Base-by-base conservation (phyloP, 1,140 invertebrate genomes). In the Drosophila albomicans region DNA sequence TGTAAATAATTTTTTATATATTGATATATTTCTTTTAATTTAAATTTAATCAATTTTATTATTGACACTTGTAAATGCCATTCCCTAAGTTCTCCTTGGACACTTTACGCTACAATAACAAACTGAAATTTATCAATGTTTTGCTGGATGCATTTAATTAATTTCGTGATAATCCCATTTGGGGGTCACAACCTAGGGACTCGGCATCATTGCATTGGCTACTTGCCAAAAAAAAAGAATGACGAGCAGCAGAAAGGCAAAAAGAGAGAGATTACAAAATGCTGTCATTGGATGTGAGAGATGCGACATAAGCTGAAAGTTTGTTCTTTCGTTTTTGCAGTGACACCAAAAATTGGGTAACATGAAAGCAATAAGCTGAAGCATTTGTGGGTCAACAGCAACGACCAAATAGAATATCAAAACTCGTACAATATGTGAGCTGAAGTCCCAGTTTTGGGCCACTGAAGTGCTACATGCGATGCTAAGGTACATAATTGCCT, bases 371-470 rank as follows among this genome's bases (percentile, higher is more conserved):
- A 76, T 76, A 72, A 76, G 74, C 61, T 72, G 41, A 35, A 48
- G 30, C 74, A 72, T 76, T 76, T 72, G 74, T 76, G 68, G 74
- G 74, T 72, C 68, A 76, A 46, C 66, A 75, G 48, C 66, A 75
- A 38, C 49, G 63, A 30, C 32, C 43, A 43, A 41, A 30, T 54
- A 43, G 54, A 74, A 56, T 35, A 54, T 41, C 28, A 61, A 13
- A 7, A 58, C 32, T 13, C n/a, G 25, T 13, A 35, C 16, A 57
- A 13, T 25, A 30, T 45, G 41, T 15, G 16, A 25, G 41, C 20
- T 6, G 15, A n/a, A 46, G 16, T 20, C 15, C 59, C 59, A 49
- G 2, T 54, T 25, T 54, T 56, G n/a, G 49, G 1, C 13, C n/a
- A 35, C 52, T 65, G 28, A 43, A 32, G 28, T 35, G 65, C 48